Conservation (phyloP, 2,888 invertebrate species). For the Limnephilus lunatus region DNA sequence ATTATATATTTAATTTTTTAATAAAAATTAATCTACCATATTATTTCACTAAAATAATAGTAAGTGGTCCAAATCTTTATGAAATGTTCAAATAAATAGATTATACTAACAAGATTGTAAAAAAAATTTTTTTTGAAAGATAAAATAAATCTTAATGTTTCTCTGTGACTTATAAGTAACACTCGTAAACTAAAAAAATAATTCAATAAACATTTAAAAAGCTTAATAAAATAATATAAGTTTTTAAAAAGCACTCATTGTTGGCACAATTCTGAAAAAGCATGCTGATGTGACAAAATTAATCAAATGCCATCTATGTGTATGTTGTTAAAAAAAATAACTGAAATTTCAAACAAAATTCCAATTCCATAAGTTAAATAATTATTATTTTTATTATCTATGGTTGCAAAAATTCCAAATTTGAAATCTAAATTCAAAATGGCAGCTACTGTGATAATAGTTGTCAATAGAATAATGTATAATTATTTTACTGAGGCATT, state of each 20-base stretch:
- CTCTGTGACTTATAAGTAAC: not conserved
- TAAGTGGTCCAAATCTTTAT: conserved; percentile 14
- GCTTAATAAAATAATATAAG: not conserved
- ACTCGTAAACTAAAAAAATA: not conserved
- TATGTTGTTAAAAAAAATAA: not conserved
- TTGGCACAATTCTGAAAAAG: conserved; percentile 26
- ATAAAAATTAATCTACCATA: not conserved
- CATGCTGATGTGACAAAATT: not conserved
- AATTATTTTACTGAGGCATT: not conserved
- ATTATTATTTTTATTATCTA: not conserved
- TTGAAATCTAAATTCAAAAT: not conserved
- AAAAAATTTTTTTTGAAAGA: too few species aligned
- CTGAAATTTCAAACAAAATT: not conserved
- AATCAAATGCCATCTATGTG: not conserved
- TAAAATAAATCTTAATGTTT: not conserved
- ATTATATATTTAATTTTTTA: not conserved
- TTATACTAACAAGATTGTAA: conserved; percentile 3
- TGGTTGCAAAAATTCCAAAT: not conserved
- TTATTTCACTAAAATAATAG: conserved; percentile 16
- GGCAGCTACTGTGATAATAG: not conserved
- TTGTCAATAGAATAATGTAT: not conserved
- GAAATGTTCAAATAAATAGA: conserved; percentile 19
- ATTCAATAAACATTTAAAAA: not conserved
- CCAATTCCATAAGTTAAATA: not conserved
- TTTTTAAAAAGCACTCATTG: conserved; percentile 9